Evolutionary conservation across 2,888 invertebrate genomes (phyloP).

Genomic region (Phengaris alcon): DNA sequence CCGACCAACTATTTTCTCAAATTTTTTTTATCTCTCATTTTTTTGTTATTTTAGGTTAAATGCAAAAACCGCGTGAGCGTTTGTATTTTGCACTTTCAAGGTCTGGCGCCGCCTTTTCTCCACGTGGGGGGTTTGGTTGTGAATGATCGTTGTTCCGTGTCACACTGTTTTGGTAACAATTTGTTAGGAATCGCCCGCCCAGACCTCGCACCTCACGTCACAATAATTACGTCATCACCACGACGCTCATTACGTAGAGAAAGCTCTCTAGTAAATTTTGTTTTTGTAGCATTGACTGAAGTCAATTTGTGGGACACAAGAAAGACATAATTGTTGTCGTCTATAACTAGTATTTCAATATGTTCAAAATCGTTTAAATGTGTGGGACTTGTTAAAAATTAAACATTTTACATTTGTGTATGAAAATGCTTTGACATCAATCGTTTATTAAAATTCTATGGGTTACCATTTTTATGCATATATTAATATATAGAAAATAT

Average conservation of each 20-base stretch:
- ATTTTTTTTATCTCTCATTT: too few relatives aligned
- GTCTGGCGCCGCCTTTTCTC: conserved; percentile 57
- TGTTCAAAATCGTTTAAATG: neutral
- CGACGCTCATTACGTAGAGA: conserved; percentile 12
- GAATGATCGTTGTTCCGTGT: conserved; percentile 65
- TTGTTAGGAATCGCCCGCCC: conserved; percentile 64
- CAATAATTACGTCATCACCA: conserved; percentile 59
- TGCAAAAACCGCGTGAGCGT: conserved; percentile 44
- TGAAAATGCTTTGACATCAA: neutral
- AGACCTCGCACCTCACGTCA: conserved; percentile 71
- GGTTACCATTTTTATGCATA: too few relatives aligned
- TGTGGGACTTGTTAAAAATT: neutral
- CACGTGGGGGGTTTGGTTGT: conserved; percentile 68
- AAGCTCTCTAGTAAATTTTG: neutral
- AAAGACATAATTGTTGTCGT: conserved; percentile 4
- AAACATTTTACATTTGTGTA: neutral
- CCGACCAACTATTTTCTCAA: too few relatives aligned
- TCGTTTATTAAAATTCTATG: neutral
- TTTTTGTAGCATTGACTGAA: neutral
- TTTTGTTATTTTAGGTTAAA: conserved; percentile 23
- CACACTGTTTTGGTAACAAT: conserved; percentile 74
- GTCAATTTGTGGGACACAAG: neutral
- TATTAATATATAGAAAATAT: neutral
- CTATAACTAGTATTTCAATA: neutral
- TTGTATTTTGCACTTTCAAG: conserved; percentile 33